Conservation (phyloP, 2,888 invertebrate species). For the Mythimna vitellina region DNA sequence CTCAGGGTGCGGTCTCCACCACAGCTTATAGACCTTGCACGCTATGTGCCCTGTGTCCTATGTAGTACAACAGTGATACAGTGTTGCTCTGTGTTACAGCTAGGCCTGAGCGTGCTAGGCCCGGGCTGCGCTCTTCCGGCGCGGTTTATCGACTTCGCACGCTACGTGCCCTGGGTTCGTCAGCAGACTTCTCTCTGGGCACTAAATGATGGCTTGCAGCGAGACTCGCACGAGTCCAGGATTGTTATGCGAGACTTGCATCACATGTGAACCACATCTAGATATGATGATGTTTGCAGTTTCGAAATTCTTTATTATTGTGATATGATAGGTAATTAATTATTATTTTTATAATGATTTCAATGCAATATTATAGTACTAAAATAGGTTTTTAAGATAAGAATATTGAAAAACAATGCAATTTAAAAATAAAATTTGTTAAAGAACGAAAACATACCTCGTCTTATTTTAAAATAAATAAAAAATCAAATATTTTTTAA, state of each 20-base stretch:
- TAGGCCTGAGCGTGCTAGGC: slow-evolving; percentile 19
- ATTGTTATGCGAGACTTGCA: neutral
- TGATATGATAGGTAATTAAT: no score
- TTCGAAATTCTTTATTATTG: no score
- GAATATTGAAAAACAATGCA: no score
- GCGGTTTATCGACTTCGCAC: slow-evolving; percentile 27
- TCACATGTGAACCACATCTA: neutral
- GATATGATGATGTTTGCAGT: no score
- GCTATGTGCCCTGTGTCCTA: neutral
- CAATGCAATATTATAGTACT: no score
- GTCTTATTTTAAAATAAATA: no score
- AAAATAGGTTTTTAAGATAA: no score
- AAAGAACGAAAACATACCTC: no score
- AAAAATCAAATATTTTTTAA: no score
- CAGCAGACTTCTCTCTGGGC: slow-evolving; percentile 4
- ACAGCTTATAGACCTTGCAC: neutral
- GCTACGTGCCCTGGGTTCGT: slow-evolving; percentile 19
- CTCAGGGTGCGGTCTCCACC: no score
- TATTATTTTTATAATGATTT: no score
- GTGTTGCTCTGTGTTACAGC: slow-evolving; percentile 5
- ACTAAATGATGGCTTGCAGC: neutral
- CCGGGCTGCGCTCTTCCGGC: slow-evolving; percentile 23
- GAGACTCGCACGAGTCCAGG: neutral
- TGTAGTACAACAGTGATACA: neutral
- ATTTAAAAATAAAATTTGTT: no score